Conservation (phyloP, 1,140 invertebrate genomes). For the Eulimnadia texana region DNA sequence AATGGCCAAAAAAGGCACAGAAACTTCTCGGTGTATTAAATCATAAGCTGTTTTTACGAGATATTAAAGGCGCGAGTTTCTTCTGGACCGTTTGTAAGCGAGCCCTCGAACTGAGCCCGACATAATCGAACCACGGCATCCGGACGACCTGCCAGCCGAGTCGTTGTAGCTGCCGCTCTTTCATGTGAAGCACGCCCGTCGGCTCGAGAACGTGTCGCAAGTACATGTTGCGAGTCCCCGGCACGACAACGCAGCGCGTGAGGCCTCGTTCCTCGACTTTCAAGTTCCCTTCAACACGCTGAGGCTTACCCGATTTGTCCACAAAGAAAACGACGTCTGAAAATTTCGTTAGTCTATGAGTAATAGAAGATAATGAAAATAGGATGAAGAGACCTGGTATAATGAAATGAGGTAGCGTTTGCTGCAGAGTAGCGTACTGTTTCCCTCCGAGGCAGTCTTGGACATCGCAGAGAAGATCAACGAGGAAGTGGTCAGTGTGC, state of each 20-base stretch:
- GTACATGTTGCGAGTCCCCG: conserved; percentile 3
- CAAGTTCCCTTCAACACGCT: not conserved
- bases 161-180: not conserved
- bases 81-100: not conserved
- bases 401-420: conserved; percentile 1
- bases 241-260: not conserved
- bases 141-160: not conserved
- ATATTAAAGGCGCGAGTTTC: not conserved
- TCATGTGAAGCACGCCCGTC: not conserved
- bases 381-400: conserved; percentile 6
- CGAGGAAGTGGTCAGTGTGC: not conserved
- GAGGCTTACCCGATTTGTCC: not conserved
- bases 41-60: too few relatives aligned
- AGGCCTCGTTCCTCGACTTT: not conserved
- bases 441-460: not conserved
- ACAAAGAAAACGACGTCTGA: not conserved
- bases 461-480: not conserved
- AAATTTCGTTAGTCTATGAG: too few relatives aligned
- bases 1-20: too few relatives aligned
- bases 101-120: not conserved
- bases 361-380: too few relatives aligned
- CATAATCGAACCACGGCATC: not conserved
- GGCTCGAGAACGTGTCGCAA: not conserved
- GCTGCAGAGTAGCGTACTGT: not conserved
- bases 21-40: too few relatives aligned